Base-by-base conservation (phyloP, 2,113 vertebrate species). In the Onychostruthus taczanowskii region DNA sequence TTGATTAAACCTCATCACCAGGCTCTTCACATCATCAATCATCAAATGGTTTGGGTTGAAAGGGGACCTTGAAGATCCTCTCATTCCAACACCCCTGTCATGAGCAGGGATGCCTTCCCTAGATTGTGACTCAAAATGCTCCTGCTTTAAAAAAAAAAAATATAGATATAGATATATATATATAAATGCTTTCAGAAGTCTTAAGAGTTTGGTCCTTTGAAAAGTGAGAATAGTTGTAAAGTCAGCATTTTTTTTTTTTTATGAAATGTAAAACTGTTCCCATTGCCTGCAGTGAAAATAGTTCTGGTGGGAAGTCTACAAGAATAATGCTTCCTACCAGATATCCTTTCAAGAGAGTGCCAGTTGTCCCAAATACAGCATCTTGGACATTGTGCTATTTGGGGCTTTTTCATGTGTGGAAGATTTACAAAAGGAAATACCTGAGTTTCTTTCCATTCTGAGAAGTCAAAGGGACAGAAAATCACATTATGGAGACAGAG, bases 41-140 rank as follows among this genome's bases (percentile, higher is more conserved):
- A 41, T 22, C 26, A 15, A 20, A 55, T 16, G 10, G 8, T 90
- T 83, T 76, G 47, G 14, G 18, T 55, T 19, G 55, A 33, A 83
- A 83, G 18, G 11, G 4, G 12, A 46, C 17, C 46, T 53, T 39
- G 39, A 61, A 53, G 20, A 41, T 31, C 11, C 15, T 35, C 23
- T 16, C 0, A 0, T 47, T 47, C 70, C 30, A 89, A 4, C 1
- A 1, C 11, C 20, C 5, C 28, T 50, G 17, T 12, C 24, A 12
- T 10, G 22, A 24, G 24, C 52, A 75, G 9, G 28, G 23, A 61
- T 17, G 46, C 1, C 13, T 61, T 76, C 13, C 16, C 13, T 55
- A 19, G 6, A 22, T 2, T 44, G 31, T 31, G 43, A 70, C 16
- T 61, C 31, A 73, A 41, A 24, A 43, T 33, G 33, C 11, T 31